Base-by-base conservation (phyloP, 2,888 invertebrate species). In the Drosophila pegasa region DNA sequence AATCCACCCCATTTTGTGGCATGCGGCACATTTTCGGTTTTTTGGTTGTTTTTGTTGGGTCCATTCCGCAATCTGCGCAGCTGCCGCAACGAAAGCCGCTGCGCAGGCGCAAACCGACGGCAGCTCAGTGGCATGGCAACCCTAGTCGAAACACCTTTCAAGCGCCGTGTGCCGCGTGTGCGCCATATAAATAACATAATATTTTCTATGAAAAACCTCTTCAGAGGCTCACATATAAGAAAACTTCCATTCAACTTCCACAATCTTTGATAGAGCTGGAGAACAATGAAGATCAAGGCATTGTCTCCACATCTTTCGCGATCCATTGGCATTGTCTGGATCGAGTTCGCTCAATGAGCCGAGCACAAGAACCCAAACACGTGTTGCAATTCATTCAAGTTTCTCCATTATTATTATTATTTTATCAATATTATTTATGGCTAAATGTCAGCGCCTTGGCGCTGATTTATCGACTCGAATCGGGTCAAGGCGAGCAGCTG, bases 361-460 rank as follows among this genome's bases (percentile, higher is more conserved):
- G 54, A 56, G 52, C 55, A 47, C 18, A 8, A 78, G 79, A 78
- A 81, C 60, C 70, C 64, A 77, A 77, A 83, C 83, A 83, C 83
- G 83, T 83, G 83, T 85, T 85, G 80, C 80, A 69, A 87, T 87
- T 79, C 83, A 87, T 83, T 85, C 82, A 83, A 79, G 75, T 62
- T 64, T 62, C 58, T 64, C 22, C 54, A 47, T 65, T 41, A 25
- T 38, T 35, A 14, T 41, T n/a, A 25, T 71, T 54, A 76, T 59
- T 85, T 74, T 66, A 71, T 76, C 59, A 47, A 64, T 70, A 78
- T 83, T 71, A 67, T 78, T 80, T 83, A 80, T 78, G 66, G 56
- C 59, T 69, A 84, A 68, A 60, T 61, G 85, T 75, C 82, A 71
- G 59, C 68, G 48, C 60, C 55, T 75, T 66, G 72, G 41, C 75